Conservation (phyloP, 2,888 invertebrate species). For the Glyphotaelius pellucidus region DNA sequence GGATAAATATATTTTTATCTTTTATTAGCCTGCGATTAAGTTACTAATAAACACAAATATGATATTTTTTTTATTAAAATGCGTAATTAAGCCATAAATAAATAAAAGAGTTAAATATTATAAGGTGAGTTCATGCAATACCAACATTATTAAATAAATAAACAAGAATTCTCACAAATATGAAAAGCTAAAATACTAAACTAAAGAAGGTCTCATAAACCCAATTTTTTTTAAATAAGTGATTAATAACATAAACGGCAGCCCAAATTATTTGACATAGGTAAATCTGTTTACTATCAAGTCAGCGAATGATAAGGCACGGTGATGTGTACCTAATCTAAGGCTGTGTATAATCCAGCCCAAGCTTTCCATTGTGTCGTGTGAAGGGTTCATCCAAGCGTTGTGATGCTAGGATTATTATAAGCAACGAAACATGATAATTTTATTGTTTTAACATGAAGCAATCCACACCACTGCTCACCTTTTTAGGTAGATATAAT, state of each 20-base stretch:
- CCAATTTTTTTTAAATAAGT: not conserved
- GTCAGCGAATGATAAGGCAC: not conserved
- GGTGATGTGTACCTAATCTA: not conserved
- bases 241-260: not conserved
- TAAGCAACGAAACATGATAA: not conserved
- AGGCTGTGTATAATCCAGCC: not conserved
- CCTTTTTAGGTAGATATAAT: not conserved
- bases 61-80: no score
- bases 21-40: no score
- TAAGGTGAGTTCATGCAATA: no score
- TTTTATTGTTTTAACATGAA: not conserved
- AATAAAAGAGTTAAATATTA: no score
- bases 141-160: no score
- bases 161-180: no score
- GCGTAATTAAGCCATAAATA: not conserved
- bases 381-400: not conserved
- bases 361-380: not conserved
- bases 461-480: not conserved
- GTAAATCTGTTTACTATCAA: not conserved
- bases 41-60: no score
- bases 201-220: not conserved
- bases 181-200: no score
- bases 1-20: not conserved
- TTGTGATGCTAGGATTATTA: not conserved
- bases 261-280: not conserved